Conservation (phyloP, 2,113 vertebrate genomes). For the Periophthalmodon schlosseri region DNA sequence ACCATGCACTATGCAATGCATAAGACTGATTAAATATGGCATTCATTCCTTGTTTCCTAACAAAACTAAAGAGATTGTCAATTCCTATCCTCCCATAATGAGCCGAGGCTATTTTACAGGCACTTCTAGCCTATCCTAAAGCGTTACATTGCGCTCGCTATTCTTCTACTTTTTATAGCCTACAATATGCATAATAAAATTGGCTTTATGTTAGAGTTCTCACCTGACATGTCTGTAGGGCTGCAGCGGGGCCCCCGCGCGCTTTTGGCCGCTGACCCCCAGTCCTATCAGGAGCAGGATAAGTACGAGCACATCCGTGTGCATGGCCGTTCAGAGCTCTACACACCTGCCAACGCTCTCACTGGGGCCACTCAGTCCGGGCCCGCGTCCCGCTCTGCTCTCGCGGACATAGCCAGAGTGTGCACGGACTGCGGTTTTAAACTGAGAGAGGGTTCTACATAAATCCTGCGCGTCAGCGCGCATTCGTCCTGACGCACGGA, state of each 20-base stretch:
- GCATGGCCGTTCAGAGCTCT: conserved; percentile 74
- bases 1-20: neutral
- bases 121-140: neutral
- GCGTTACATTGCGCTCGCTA: neutral
- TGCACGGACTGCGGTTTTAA: conserved; percentile 77
- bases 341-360: conserved; percentile 47
- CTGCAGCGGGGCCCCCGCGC: conserved; percentile 72
- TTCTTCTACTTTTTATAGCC: neutral
- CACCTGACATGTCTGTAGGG: conserved; percentile 83
- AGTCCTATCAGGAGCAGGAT: conserved; percentile 80
- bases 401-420: conserved; percentile 11
- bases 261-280: conserved; percentile 72
- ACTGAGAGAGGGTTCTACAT: conserved; percentile 84
- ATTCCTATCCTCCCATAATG: neutral
- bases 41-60: neutral
- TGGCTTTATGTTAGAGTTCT: conserved; percentile 22
- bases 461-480: conserved; percentile 88
- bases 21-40: neutral
- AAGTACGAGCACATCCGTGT: conserved; percentile 80
- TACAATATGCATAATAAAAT: neutral
- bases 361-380: conserved; percentile 58
- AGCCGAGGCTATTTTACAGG: neutral
- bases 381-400: conserved; percentile 13
- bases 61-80: neutral
- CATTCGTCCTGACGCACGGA: conserved; percentile 70